These are phyloP conservation scores for Astyanax mexicanus DNA, from an alignment of 2,797 vertebrate species.

Conservation along the genomic window DNA sequence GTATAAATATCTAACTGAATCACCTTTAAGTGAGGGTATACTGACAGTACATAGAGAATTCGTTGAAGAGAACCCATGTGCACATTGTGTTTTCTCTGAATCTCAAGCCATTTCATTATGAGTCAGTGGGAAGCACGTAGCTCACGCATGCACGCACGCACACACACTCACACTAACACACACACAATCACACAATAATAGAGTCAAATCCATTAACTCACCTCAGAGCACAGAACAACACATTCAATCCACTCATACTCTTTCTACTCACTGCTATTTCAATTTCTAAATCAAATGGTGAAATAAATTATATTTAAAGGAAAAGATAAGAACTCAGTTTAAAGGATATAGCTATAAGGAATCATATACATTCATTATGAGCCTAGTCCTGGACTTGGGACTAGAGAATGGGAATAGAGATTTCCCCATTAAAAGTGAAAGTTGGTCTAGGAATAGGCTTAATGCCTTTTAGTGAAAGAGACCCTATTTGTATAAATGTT, in stretches of 20 bases:
- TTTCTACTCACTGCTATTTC: background rate
- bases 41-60: background rate
- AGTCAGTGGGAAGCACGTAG: constrained; percentile 32
- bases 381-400: no score
- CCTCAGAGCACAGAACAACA: background rate
- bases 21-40: background rate
- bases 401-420: no score
- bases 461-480: no score
- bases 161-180: constrained; percentile 51
- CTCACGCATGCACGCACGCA: constrained; percentile 52
- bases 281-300: background rate
- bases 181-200: constrained; percentile 5
- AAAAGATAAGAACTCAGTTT: background rate
- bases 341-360: no score
- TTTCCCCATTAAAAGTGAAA: no score
- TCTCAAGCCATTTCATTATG: constrained; percentile 42
- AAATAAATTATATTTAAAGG: background rate
- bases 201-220: constrained; percentile 26
- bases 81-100: constrained; percentile 23
- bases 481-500: no score
- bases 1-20: background rate
- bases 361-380: no score
- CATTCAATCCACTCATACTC: background rate
- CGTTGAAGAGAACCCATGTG: background rate
- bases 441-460: no score